A percentile compares a stretch with the other conserved stretches of the same genome.
phyloP scores from a whole-genome alignment of 2,113 vertebrate genomes.

The Hypocryptadius cinnamomeus region DNA sequence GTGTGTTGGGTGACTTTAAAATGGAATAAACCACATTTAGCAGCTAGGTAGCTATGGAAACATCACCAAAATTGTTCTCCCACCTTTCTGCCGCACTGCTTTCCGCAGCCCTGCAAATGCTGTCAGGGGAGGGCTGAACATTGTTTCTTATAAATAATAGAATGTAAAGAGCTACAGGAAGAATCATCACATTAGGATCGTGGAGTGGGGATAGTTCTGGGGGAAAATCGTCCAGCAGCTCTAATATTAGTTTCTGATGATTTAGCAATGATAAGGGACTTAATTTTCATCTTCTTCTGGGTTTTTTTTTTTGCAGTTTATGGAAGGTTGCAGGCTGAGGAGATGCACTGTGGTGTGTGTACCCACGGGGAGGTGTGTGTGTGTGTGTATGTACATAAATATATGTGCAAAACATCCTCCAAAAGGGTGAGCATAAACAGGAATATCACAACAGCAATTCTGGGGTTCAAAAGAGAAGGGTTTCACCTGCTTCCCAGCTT shows the following conservation, averaged over 20 bases:
- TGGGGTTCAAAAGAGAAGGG: not conserved
- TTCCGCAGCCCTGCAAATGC: conserved; percentile 63
- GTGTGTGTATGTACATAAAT: not conserved
- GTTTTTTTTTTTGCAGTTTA: not conserved
- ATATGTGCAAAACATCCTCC: not conserved
- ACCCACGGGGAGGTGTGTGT: not conserved
- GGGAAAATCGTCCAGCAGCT: conserved; percentile 38
- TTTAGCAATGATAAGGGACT: not conserved
- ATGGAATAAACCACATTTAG: conserved; percentile 72
- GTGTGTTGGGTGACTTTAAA: conserved; percentile 69
- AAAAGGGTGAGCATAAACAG: not conserved
- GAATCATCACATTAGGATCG: conserved; percentile 56
- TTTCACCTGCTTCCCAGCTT: not conserved
- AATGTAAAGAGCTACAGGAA: conserved; percentile 61
- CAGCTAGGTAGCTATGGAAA: conserved; percentile 80
- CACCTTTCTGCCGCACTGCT: conserved; percentile 68
- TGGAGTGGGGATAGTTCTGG: conserved; percentile 44
- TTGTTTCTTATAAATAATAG: conserved; percentile 78
- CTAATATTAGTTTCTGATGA: conserved; percentile 50
- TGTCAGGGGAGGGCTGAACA: conserved; percentile 67
- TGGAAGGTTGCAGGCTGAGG: not conserved
- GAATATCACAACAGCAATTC: not conserved
- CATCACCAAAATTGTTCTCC: conserved; percentile 74
- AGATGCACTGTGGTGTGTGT: not conserved
- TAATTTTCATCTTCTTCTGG: not conserved